Percentiles rank a stretch among this genome's conserved stretches.
Evolutionary conservation across 2,797 vertebrate genomes (phyloP).

Genomic region (Tachyglossus aculeatus): DNA sequence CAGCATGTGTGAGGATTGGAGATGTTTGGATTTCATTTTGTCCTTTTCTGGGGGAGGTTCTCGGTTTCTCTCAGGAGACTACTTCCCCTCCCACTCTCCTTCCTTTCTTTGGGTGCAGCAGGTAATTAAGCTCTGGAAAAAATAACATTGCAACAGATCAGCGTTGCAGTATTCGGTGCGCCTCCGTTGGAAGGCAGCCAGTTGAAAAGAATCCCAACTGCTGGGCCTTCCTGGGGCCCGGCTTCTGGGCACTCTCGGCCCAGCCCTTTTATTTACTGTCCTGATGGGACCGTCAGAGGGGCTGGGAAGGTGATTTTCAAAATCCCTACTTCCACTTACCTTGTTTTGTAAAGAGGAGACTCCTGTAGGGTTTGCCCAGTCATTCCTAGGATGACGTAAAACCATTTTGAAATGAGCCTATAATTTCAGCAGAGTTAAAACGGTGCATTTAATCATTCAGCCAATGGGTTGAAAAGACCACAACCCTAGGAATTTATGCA

Average conservation of each 20-base stretch:
- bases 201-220: constrained; percentile 38
- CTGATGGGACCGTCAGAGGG: constrained; percentile 11
- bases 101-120: constrained; percentile 21
- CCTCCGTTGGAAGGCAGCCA: constrained; percentile 44
- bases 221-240: not conserved
- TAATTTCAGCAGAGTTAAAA: constrained; percentile 35
- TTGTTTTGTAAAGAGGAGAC: constrained; percentile 8
- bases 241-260: constrained; percentile 36
- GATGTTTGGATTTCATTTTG: constrained; percentile 41
- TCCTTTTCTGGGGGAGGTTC: constrained; percentile 35
- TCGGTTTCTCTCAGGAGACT: not conserved
- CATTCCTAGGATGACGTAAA: not conserved
- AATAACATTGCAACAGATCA: constrained; percentile 56
- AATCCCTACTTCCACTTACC: constrained; percentile 43
- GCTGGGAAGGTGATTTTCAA: not conserved
- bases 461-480: no score
- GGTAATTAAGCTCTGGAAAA: constrained; percentile 52
- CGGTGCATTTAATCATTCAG: no score
- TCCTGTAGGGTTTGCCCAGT: not conserved
- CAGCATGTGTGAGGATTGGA: constrained; percentile 6
- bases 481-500: no score
- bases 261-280: constrained; percentile 23
- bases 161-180: constrained; percentile 47
- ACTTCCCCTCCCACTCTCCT: constrained; percentile 3
- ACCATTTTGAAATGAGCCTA: not conserved